Conservation (phyloP, 2,113 vertebrate species). For the Neomonachus schauinslandi region DNA sequence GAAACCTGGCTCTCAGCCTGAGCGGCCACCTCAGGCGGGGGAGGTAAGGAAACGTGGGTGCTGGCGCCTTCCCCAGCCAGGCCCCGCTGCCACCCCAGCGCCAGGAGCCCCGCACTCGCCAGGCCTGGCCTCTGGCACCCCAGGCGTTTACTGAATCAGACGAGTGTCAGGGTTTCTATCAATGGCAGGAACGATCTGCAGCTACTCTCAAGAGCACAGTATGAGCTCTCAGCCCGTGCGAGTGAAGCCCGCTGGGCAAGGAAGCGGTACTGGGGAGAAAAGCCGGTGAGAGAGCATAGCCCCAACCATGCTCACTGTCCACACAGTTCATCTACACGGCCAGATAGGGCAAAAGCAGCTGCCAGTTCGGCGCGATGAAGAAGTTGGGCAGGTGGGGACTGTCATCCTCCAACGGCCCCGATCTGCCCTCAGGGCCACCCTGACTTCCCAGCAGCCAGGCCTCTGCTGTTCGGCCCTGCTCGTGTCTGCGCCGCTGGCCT, state of each 20-base stretch:
- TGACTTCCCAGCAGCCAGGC: neutral
- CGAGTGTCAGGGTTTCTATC: neutral
- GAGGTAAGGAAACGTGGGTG: neutral
- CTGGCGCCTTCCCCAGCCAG: neutral
- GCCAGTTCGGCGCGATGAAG: neutral
- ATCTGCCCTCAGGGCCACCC: neutral
- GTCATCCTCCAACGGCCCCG: neutral
- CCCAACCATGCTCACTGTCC: neutral
- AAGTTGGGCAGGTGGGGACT: neutral
- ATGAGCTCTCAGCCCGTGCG: neutral
- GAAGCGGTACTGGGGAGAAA: neutral
- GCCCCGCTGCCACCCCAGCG: neutral
- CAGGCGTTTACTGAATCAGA: neutral
- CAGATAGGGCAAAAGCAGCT: neutral
- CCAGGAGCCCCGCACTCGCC: neutral
- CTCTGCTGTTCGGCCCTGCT: neutral
- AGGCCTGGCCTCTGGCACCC: neutral
- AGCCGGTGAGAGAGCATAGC: neutral
- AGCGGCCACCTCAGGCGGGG: too few species aligned
- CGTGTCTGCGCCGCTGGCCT: neutral
- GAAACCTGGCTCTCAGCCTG: neutral
- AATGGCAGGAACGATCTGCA: neutral
- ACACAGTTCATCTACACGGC: neutral
- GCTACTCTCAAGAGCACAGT: neutral
- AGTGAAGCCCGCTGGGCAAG: neutral